phyloP scores from a whole-genome alignment of 1,140 invertebrate species.

The Drosophila teissieri region DNA sequence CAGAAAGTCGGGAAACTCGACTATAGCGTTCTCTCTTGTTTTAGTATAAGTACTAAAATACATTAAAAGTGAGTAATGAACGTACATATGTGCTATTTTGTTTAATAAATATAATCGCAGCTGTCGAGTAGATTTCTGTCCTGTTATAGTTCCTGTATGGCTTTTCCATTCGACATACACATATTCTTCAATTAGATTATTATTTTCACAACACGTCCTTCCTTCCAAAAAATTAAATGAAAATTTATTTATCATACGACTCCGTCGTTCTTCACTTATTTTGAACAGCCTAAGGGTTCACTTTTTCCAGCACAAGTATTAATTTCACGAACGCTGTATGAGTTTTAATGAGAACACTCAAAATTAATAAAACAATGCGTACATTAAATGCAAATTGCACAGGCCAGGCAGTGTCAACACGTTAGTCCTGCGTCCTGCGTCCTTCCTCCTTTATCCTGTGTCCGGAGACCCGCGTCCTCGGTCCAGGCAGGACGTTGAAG shows the following conservation, averaged over 20 bases:
- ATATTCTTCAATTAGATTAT: slow-evolving; percentile 8
- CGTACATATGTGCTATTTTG: background rate
- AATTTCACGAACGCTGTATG: slow-evolving; percentile 72
- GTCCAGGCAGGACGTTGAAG: slow-evolving; percentile 16
- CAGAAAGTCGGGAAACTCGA: too few species aligned
- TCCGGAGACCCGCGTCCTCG: background rate
- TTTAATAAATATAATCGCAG: background rate
- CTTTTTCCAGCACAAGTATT: slow-evolving; percentile 49
- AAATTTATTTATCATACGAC: slow-evolving; percentile 50
- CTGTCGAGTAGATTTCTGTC: slow-evolving; percentile 13
- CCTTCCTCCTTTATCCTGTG: background rate
- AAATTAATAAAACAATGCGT: slow-evolving; percentile 81
- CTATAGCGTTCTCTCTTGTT: too few species aligned
- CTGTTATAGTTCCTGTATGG: background rate
- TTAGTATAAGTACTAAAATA: background rate
- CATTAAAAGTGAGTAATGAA: too few species aligned
- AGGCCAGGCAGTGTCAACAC: slow-evolving; percentile 43
- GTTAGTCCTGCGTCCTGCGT: slow-evolving; percentile 12
- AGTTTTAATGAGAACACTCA: slow-evolving; percentile 73
- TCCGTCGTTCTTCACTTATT: background rate
- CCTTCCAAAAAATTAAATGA: slow-evolving; percentile 22
- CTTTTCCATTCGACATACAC: too few species aligned
- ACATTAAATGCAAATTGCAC: slow-evolving; percentile 81
- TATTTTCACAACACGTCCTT: slow-evolving; percentile 6
- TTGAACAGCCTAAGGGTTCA: slow-evolving; percentile 12